A percentile compares a stretch with the other conserved stretches of the same genome.
Evolutionary conservation across 2,113 vertebrate species (phyloP).

Genomic region (Archilochus colubris): DNA sequence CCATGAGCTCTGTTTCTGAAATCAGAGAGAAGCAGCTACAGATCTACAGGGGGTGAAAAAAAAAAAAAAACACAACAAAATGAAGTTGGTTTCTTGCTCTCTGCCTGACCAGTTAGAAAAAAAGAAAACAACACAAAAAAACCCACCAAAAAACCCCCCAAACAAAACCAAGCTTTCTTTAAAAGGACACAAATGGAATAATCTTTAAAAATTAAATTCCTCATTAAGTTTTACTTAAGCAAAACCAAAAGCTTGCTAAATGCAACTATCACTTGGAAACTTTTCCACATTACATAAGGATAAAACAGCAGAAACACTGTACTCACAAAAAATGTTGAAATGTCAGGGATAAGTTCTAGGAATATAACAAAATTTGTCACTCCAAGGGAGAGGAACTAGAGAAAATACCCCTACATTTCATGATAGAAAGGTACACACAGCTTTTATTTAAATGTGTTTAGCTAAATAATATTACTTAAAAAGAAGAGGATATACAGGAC

Average conservation of each 20-base stretch:
- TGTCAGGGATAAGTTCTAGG: not conserved
- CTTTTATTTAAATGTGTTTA: not conserved
- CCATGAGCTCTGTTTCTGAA: conserved; percentile 20
- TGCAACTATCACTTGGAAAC: not conserved
- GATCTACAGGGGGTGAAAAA: not conserved
- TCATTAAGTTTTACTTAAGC: not conserved
- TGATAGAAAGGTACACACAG: not conserved
- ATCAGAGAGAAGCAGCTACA: not conserved
- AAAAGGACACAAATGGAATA: not conserved
- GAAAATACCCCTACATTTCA: not conserved
- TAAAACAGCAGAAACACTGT: not conserved
- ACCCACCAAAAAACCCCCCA: too few species aligned
- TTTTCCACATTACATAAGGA: not conserved
- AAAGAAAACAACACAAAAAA: not conserved
- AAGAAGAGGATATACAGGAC: not conserved
- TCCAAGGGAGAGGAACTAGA: not conserved
- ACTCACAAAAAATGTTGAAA: not conserved
- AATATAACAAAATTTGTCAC: not conserved
- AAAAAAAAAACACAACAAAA: too few species aligned
- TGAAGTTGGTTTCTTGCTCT: not conserved
- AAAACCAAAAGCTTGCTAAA: not conserved
- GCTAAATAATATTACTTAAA: not conserved
- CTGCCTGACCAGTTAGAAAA: not conserved
- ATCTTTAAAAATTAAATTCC: not conserved
- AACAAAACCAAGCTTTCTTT: not conserved